Conservation (phyloP, 2,113 vertebrate species). For the Megalops atlanticus region DNA sequence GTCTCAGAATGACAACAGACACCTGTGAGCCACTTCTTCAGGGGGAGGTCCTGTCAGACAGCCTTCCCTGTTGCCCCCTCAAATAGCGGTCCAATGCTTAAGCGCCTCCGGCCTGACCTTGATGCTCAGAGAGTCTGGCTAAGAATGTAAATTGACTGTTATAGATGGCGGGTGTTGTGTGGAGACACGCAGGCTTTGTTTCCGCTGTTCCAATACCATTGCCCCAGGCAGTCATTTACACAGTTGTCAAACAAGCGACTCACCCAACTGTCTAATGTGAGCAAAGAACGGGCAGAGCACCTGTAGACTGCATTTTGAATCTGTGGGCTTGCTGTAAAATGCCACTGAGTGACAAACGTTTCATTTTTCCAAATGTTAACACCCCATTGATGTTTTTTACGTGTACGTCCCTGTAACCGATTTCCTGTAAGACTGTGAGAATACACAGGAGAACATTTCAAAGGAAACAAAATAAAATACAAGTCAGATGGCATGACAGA, state of each 20-base stretch:
- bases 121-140: constrained; percentile 25
- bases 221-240: constrained; percentile 20
- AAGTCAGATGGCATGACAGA: too few relatives aligned
- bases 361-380: too few relatives aligned
- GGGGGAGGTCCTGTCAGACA: constrained; percentile 9
- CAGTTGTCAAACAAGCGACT: constrained; percentile 6
- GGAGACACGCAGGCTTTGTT: constrained; percentile 21
- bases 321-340: background rate
- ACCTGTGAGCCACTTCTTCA: background rate
- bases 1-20: constrained; percentile 4
- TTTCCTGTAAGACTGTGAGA: too few relatives aligned
- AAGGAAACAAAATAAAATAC: too few relatives aligned
- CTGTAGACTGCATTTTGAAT: background rate
- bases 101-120: constrained; percentile 25
- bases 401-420: too few relatives aligned
- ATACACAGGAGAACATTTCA: too few relatives aligned
- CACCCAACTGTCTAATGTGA: background rate
- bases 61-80: constrained; percentile 1
- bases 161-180: background rate
- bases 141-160: constrained; percentile 25
- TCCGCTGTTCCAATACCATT: constrained; percentile 4
- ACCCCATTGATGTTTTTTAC: too few relatives aligned
- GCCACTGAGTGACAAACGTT: too few relatives aligned
- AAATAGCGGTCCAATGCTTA: constrained; percentile 7
- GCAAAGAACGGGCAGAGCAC: background rate